Evolutionary conservation across 2,888 invertebrate species (phyloP), one percentile per base, ranked within the genome.

Genomic region (Octodonta nipae): DNA sequence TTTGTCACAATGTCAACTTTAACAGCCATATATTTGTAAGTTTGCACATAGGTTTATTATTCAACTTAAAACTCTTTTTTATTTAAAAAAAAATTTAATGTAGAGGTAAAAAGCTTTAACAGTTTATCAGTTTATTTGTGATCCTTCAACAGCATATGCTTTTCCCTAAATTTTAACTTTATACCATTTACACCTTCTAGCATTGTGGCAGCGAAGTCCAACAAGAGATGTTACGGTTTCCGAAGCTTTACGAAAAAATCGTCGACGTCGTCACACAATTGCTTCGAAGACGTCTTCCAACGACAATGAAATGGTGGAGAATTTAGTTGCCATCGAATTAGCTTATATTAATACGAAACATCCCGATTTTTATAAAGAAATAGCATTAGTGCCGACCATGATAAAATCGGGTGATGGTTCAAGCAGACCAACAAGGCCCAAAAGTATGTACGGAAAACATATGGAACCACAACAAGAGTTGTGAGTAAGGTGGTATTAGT

Each of bases 301-400:
- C 89, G 12, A 96, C 98, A 24, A 98, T 66, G 60, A 73, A 14
- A 96, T 98, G 93, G 95, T 96, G 27, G 92, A 95, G 62, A 95
- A 98, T 66, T 63, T 99, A 49, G 93, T 99, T 8, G 83, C 84
- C 24, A 92, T 98, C 49, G 98, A 99, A 65, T 67, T 98, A 54
- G 92, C 98, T 1, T 99, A 99, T 61, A 96, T 99, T 33, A 99
- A 99, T 65, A 99, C 96, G 7, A 96, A 95, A 58, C 98, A 99
- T 67, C 98, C 98, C 0, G 98, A 99, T 68, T 99, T 99, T 66
- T 85, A 87, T 54, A 84, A 85, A 59, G 96, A 98, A 59, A 92
- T 95, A 2, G 83, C 85, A 11, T 65, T 89, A 27, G 89, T 87
- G 26, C 83, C 86, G 8, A 77, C 87, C 1, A 66, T 89, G 43